Base-by-base conservation (phyloP, 2,797 vertebrate species). In the Sebastes kiyomatsui region DNA sequence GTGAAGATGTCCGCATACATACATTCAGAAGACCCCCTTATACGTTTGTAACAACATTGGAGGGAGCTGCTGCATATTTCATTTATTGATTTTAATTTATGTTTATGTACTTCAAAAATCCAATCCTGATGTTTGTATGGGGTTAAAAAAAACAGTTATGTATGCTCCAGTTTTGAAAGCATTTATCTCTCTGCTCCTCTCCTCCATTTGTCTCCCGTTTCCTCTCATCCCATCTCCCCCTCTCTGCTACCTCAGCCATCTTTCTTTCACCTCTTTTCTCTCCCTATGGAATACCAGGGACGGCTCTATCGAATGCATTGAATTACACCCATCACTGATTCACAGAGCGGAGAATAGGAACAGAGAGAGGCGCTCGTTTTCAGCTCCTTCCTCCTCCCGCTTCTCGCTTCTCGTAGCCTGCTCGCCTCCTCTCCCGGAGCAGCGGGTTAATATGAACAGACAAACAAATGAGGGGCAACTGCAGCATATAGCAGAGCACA, bases 281-380 rank as follows among this genome's bases (percentile, higher is more conserved):
- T 84, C 92, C 77, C 85, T 4, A 61, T 68, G 84, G 90, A 93
- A 72, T 78, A 80, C 68, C 65, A n/a, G 69, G 59, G 72, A 81
- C 54, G 14, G 76, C 83, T 92, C 76, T 55, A 82, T 91, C 61
- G 28, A 89, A 87, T 90, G 85, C 87, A 87, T 65, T 88, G 84
- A 92, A 93, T 94, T 93, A 93, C 91, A 92, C 90, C 78, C 93
- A 87, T 91, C 89, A 79, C 85, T 91, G 92, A 86, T 86, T 93
- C 67, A 49, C 66, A 81, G 83, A 85, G 82, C 14, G 22, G 77
- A 78, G 82, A 80, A 77, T 27, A 69, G 81, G 70, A 81, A 72
- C 78, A 28, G 75, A 76, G 77, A 77, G 79, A 82, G 56, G 42
- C 22, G 73, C 58, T 80, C 80, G 76, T 87, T 90, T 91, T 78